phyloP scores from a whole-genome alignment of 1,140 invertebrate species.

The Nebria ingens region DNA sequence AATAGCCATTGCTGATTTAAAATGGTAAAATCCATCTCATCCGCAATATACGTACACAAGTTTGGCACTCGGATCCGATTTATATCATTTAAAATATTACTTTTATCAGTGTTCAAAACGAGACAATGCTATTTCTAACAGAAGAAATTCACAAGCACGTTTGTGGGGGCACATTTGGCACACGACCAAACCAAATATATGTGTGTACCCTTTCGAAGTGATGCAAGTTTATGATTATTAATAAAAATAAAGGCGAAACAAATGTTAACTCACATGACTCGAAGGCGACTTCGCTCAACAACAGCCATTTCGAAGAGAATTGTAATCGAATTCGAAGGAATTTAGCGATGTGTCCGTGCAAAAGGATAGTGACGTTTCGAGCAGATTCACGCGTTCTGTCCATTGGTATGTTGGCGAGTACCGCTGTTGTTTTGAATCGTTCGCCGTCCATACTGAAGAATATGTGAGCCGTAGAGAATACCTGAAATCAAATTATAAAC shows the following conservation, averaged over 20 bases:
- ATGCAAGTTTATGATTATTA: background rate
- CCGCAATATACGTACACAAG: too few species aligned
- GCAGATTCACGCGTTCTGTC: constrained; percentile 68
- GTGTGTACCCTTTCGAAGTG: background rate
- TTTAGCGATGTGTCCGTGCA: constrained; percentile 64
- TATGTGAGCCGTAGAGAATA: constrained; percentile 57
- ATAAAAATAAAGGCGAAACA: background rate
- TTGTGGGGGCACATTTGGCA: background rate
- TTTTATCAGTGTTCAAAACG: background rate
- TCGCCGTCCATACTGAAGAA: constrained; percentile 73
- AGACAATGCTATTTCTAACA: background rate
- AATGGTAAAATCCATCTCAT: too few species aligned
- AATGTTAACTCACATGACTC: constrained; percentile 53
- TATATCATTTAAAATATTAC: background rate
- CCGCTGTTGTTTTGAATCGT: constrained; percentile 49
- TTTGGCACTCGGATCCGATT: background rate
- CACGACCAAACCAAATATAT: background rate
- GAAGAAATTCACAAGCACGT: background rate
- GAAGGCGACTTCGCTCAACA: constrained; percentile 78
- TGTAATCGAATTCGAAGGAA: constrained; percentile 69
- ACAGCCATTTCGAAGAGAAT: constrained; percentile 75
- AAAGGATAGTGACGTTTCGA: constrained; percentile 67
- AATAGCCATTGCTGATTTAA: too few species aligned
- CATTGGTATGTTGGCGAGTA: constrained; percentile 54
- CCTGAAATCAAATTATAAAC: constrained; percentile 44